A percentile compares a stretch with the other conserved stretches of the same genome.
Conservation (phyloP, 23 tunicate genomes). For the Corella eumyota region DNA sequence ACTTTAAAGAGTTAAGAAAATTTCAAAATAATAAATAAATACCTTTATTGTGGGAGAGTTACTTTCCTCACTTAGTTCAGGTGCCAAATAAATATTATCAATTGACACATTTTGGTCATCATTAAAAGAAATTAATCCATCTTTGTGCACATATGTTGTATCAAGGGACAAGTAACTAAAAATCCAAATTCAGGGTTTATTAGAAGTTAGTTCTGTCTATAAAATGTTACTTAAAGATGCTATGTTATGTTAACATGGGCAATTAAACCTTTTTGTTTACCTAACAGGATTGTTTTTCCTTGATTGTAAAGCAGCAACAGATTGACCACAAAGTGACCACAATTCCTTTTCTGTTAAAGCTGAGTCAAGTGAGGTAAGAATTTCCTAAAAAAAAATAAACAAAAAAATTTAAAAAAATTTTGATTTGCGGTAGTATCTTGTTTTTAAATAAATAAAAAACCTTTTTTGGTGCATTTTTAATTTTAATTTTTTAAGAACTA, state of each 20-base stretch:
- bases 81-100: conserved; percentile 58
- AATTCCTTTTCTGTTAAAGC: conserved; percentile 61
- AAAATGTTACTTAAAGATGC: not conserved
- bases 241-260: not conserved
- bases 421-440: no score
- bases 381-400: conserved; percentile 7
- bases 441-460: no score
- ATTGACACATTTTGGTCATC: conserved; percentile 6
- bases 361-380: conserved; percentile 36
- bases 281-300: conserved; percentile 8
- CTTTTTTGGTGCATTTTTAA: no score
- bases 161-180: conserved; percentile 36
- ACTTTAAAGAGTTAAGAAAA: no score
- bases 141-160: conserved; percentile 39
- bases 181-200: not conserved
- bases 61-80: conserved; percentile 24
- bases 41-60: conserved; percentile 4
- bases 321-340: conserved; percentile 88
- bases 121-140: conserved; percentile 43
- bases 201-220: not conserved
- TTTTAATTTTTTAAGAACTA: no score
- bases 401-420: no score
- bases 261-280: not conserved
- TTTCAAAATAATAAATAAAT: no score
- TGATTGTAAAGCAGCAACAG: conserved; percentile 17